Evolutionary conservation across 2,888 invertebrate genomes (phyloP).

Genomic region (Crioceris asparagi): DNA sequence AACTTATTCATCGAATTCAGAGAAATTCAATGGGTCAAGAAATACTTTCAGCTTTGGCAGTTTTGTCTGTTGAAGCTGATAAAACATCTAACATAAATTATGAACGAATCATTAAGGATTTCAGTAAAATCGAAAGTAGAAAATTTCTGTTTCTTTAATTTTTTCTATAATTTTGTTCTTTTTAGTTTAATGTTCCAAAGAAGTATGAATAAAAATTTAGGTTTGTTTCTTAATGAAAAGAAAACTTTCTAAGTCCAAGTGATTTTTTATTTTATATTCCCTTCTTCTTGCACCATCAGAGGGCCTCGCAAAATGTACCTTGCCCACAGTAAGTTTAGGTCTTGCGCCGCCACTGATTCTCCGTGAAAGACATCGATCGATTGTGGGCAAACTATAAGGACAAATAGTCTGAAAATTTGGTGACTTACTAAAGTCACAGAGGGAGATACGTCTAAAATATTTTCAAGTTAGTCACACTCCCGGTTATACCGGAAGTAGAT

Average conservation of each 20-base stretch:
- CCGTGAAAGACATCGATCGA: no score
- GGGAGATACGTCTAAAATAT: no score
- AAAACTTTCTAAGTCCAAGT: no score
- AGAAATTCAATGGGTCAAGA: neutral
- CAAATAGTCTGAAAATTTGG: no score
- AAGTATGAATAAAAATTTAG: neutral
- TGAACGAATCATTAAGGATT: neutral
- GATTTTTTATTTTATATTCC: neutral
- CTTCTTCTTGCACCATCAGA: neutral
- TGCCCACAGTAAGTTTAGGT: neutral
- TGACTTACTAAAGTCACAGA: no score
- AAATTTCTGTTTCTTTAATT: neutral
- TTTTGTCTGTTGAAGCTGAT: neutral
- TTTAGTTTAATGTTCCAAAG: neutral
- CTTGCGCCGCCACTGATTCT: neutral
- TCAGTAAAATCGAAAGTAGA: neutral
- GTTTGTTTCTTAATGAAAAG: neutral
- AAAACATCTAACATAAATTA: conserved; percentile 31
- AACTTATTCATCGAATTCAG: neutral
- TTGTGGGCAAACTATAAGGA: no score
- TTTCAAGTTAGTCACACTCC: no score
- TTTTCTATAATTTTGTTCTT: neutral
- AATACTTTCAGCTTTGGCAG: neutral
- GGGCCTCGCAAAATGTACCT: neutral
- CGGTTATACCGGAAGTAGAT: no score